Conservation (phyloP, 2,888 invertebrate genomes). For the Rhagonycha lutea region DNA sequence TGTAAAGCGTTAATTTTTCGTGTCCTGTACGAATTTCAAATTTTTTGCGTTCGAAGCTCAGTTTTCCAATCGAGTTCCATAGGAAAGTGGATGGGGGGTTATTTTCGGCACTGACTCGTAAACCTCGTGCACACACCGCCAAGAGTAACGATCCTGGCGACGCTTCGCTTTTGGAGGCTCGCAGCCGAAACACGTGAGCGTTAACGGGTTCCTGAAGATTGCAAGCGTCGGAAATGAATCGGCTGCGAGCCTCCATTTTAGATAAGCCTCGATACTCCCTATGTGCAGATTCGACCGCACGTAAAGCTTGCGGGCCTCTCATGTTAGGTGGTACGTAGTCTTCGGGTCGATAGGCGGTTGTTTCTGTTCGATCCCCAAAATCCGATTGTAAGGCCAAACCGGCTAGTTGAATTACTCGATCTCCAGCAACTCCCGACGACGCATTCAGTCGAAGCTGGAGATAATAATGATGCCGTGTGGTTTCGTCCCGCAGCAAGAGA, state of each 20-base stretch:
- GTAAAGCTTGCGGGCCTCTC: slow-evolving; percentile 59
- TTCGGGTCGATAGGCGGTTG: slow-evolving; percentile 74
- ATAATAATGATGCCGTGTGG: slow-evolving; percentile 92
- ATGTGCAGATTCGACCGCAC: slow-evolving; percentile 76
- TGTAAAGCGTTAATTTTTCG: slow-evolving; percentile 86
- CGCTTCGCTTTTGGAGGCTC: slow-evolving; percentile 74
- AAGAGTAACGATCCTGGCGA: slow-evolving; percentile 83
- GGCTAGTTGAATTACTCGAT: slow-evolving; percentile 78
- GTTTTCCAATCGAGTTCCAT: slow-evolving; percentile 94
- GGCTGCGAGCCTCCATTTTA: slow-evolving; percentile 79
- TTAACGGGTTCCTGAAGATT: slow-evolving; percentile 83
- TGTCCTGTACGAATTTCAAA: slow-evolving; percentile 94
- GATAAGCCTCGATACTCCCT: slow-evolving; percentile 77
- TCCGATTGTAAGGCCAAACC: slow-evolving; percentile 92
- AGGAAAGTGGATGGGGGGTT: slow-evolving; percentile 78
- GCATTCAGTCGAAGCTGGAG: slow-evolving; percentile 91
- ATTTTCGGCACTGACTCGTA: slow-evolving; percentile 81
- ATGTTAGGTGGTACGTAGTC: slow-evolving; percentile 80
- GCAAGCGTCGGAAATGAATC: slow-evolving; percentile 89
- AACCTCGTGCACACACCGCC: slow-evolving; percentile 89
- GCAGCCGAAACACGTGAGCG: slow-evolving; percentile 80
- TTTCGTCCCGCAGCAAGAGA: slow-evolving; percentile 85
- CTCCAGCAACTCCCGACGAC: slow-evolving; percentile 65
- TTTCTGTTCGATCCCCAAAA: slow-evolving; percentile 76
- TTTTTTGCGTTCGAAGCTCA: slow-evolving; percentile 96